Conservation (phyloP, 2,888 invertebrate genomes). For the Lampropteryx suffumata region DNA sequence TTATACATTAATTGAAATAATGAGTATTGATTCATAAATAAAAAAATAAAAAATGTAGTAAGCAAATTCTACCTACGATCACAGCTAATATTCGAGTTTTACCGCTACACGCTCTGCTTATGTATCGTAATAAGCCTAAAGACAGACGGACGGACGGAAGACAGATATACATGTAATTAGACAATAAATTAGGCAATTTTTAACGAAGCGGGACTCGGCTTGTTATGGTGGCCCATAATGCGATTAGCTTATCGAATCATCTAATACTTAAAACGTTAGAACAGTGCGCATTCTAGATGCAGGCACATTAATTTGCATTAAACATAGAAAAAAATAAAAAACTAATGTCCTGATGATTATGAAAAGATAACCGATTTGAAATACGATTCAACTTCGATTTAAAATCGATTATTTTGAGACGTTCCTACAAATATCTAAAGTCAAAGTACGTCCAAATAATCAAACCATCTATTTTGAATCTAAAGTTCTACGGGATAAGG, state of each 20-base stretch:
- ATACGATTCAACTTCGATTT: slow-evolving; percentile 19
- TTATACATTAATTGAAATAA: too few species aligned
- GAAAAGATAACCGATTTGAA: not conserved
- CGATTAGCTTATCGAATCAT: slow-evolving; percentile 23
- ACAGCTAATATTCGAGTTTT: too few species aligned
- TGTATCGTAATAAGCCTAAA: not conserved
- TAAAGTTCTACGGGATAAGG: not conserved
- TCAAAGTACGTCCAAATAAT: not conserved
- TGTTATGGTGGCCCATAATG: slow-evolving; percentile 21
- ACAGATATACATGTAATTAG: slow-evolving; percentile 62
- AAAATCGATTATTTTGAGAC: slow-evolving; percentile 25
- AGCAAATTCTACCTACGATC: too few species aligned
- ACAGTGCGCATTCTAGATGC: too few species aligned
- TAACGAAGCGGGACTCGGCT: slow-evolving; percentile 28
- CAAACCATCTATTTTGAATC: slow-evolving; percentile 25
- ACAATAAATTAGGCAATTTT: slow-evolving; percentile 62
- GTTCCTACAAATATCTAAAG: slow-evolving; percentile 14
- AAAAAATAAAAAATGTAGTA: too few species aligned
- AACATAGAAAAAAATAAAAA: too few species aligned
- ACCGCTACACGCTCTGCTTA: slow-evolving; percentile 6
- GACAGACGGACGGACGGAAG: slow-evolving; percentile 37
- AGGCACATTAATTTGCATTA: too few species aligned
- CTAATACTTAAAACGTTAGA: slow-evolving; percentile 6
- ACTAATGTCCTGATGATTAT: not conserved
- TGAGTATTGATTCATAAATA: too few species aligned